These are phyloP conservation scores for Mandrillus leucophaeus DNA, from an alignment of 2,113 vertebrate genomes.

Conservation along the genomic window DNA sequence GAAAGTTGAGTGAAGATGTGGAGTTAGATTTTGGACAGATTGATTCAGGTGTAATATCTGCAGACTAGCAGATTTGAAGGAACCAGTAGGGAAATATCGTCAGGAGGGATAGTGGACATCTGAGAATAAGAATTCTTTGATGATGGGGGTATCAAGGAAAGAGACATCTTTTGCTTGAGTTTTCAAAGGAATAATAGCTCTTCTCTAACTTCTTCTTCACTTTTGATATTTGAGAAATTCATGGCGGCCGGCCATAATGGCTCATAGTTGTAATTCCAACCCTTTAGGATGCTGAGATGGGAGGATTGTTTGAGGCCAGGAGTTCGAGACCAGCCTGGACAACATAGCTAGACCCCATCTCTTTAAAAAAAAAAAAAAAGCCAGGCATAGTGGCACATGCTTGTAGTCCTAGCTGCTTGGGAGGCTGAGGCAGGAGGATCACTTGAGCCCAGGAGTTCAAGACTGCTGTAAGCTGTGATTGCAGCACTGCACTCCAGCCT, in stretches of 20 bases:
- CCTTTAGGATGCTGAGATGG: too few species aligned
- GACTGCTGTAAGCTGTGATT: too few species aligned
- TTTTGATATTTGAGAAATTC: neutral
- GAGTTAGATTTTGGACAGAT: neutral
- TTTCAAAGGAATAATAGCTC: neutral
- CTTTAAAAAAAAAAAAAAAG: too few species aligned
- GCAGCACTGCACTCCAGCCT: too few species aligned
- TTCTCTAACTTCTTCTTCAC: conserved; percentile 2
- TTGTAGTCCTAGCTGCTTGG: too few species aligned
- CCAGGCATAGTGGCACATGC: too few species aligned
- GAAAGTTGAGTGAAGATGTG: neutral
- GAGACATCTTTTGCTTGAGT: neutral
- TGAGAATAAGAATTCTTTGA: neutral
- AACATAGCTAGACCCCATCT: too few species aligned
- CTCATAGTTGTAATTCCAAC: too few species aligned
- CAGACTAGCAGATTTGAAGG: neutral
- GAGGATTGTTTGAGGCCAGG: too few species aligned
- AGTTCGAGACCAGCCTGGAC: too few species aligned
- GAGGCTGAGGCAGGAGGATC: too few species aligned
- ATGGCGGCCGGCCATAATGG: neutral
- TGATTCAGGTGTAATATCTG: neutral
- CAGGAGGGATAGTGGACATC: neutral
- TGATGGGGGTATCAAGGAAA: neutral
- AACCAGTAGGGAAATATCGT: neutral
- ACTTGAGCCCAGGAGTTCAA: too few species aligned